phyloP scores from a whole-genome alignment of 2,888 invertebrate genomes.

The Itoplectis maculator region DNA sequence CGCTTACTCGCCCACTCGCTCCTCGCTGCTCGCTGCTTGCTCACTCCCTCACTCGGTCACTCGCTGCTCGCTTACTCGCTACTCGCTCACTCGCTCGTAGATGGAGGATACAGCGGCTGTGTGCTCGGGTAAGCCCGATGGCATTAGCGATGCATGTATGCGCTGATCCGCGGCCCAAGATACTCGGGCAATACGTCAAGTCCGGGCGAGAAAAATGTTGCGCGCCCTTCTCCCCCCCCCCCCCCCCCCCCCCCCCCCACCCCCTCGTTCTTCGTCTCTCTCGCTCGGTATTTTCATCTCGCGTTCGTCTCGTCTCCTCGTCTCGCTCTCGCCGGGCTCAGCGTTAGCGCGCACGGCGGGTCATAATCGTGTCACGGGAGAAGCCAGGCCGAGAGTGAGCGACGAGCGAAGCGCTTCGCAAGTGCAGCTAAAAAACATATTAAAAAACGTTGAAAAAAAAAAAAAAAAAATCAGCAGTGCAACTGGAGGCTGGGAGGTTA shows the following conservation, averaged over 20 bases:
- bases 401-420: conserved; percentile 26
- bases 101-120: conserved; percentile 35
- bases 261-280: conserved; percentile 20
- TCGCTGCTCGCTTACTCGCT: too few relatives aligned
- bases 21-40: too few relatives aligned
- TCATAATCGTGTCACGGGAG: conserved; percentile 49
- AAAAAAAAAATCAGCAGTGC: background rate
- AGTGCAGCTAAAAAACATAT: background rate
- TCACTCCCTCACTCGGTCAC: too few relatives aligned
- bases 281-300: conserved; percentile 56
- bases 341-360: conserved; percentile 23
- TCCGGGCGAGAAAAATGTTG: conserved; percentile 77
- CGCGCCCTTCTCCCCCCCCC: conserved; percentile 40
- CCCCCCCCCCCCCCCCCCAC: background rate
- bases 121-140: conserved; percentile 70
- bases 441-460: background rate
- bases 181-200: conserved; percentile 80
- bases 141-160: conserved; percentile 81
- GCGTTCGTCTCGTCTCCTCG: background rate
- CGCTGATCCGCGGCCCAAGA: conserved; percentile 80
- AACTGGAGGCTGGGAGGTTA: conserved; percentile 19
- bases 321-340: background rate
- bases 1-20: too few relatives aligned
- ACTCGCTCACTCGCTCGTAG: conserved; percentile 13
- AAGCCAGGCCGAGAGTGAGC: conserved; percentile 40